Base-by-base conservation (phyloP, 1,140 invertebrate genomes). In the Lithobius niger region DNA sequence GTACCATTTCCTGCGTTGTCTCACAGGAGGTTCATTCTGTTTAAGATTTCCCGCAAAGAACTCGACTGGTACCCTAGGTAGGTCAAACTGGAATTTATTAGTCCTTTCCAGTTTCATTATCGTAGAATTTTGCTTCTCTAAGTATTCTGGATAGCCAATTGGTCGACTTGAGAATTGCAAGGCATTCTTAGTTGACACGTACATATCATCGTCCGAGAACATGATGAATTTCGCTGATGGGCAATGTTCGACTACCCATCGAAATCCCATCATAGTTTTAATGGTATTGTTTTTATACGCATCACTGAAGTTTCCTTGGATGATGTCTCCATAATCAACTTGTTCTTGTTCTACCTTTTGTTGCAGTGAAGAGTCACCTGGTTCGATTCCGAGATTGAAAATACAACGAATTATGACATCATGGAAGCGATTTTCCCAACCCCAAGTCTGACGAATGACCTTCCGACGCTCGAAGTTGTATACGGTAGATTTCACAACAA, bases 151-250 rank as follows among this genome's bases (percentile, higher is more conserved):
- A 72, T 86, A 87, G 56, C 78, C 71, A 1, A 73, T 68, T 2
- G 84, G 84, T 69, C 84, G 80, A 54, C 82, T 74, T 2, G 88
- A 59, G 67, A 86, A 88, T 53, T 80, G 74, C 13, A 92, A 68
- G 10, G 92, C 72, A 74, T 94, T 95, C 67, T 85, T 88, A 0
- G 84, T 78, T 1, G 88, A 93, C 22, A 95, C 79, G 67, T 91
- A 95, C 72, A 91, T 88, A 66, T 95, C 91, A 67, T 96, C 91
- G 68, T 95, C 90, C 15, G 84, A 80, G 71, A 94, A 93, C 64
- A 93, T 76, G 58, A 88, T 88, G 69, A 83, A 93, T 60, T 84
- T 82, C 0, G 86, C 82, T 31, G 78, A 77, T 0, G 76, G 68
- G 67, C 88, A 94, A 63, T 79, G 75, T 49, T 80, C 76, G 25